phyloP scores from a whole-genome alignment of 2,797 vertebrate species.

The Cryptoblepharus egeriae region DNA sequence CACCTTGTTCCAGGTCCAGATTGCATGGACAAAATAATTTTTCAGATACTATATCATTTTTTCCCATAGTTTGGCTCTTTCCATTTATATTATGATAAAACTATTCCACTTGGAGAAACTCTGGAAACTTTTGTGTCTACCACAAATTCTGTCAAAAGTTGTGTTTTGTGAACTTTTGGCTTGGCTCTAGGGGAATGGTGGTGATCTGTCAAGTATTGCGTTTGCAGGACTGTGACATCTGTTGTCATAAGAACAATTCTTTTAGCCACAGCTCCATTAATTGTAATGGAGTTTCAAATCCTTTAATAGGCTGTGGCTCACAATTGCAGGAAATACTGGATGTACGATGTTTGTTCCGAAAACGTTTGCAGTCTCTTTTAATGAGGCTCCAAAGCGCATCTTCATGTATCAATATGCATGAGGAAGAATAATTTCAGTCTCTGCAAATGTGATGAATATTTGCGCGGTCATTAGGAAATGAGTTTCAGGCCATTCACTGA shows the following conservation, averaged over 20 bases:
- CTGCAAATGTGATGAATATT: constrained; percentile 62
- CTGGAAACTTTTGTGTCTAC: no score
- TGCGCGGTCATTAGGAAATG: constrained; percentile 59
- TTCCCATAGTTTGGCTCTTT: no score
- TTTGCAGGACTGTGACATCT: background rate
- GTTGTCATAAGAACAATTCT: background rate
- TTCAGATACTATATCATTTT: no score
- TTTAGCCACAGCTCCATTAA: background rate
- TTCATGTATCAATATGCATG: constrained; percentile 67
- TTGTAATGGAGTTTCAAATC: background rate
- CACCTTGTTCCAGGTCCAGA: no score
- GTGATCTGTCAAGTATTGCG: no score
- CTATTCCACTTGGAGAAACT: no score
- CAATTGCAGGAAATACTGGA: constrained; percentile 23
- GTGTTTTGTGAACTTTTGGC: no score
- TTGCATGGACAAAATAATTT: no score
- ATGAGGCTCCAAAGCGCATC: constrained; percentile 57
- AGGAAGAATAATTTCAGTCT: constrained; percentile 61
- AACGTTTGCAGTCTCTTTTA: constrained; percentile 57
- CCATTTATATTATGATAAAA: no score
- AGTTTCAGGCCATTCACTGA: constrained; percentile 58
- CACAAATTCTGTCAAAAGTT: no score
- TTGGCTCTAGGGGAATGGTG: background rate
- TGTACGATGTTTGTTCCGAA: constrained; percentile 38
- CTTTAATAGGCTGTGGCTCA: background rate